A percentile compares a stretch with the other conserved stretches of the same genome.
Evolutionary conservation across 2,113 vertebrate genomes (phyloP).

Genomic region (Pygoscelis antarcticus): DNA sequence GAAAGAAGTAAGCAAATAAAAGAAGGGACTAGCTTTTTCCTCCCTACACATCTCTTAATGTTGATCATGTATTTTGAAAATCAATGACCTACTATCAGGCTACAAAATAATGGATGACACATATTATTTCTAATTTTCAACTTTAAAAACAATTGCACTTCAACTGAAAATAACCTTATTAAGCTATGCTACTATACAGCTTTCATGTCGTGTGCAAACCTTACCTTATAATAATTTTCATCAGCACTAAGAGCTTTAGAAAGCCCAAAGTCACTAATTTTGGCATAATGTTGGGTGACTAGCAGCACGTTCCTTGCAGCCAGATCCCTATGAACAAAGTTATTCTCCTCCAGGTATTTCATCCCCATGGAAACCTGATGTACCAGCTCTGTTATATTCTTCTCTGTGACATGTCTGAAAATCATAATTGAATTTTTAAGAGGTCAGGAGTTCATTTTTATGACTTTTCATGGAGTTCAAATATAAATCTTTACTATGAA

Average conservation of each 20-base stretch:
- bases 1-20: neutral
- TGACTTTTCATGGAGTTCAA: conserved; percentile 4
- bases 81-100: neutral
- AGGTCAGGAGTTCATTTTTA: neutral
- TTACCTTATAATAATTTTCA: conserved; percentile 86
- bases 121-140: neutral
- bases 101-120: neutral
- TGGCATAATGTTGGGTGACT: conserved; percentile 97
- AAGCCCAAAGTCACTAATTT: conserved; percentile 99
- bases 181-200: neutral
- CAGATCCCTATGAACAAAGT: conserved; percentile 96
- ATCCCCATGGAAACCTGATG: conserved; percentile 98
- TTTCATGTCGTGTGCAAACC: neutral
- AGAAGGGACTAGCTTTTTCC: neutral
- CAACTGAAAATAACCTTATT: neutral
- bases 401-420: conserved; percentile 82
- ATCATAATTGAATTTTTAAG: conserved; percentile 23
- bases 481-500: neutral
- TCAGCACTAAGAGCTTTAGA: conserved; percentile 91
- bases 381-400: conserved; percentile 94
- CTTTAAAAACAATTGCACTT: neutral
- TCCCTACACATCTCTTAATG: neutral
- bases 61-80: neutral
- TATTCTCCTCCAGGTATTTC: conserved; percentile 95
- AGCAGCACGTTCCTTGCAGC: conserved; percentile 94